Percentiles rank a stretch among this genome's conserved stretches.
Conservation (phyloP, 2,888 invertebrate genomes). For the Leptothorax acervorum region DNA sequence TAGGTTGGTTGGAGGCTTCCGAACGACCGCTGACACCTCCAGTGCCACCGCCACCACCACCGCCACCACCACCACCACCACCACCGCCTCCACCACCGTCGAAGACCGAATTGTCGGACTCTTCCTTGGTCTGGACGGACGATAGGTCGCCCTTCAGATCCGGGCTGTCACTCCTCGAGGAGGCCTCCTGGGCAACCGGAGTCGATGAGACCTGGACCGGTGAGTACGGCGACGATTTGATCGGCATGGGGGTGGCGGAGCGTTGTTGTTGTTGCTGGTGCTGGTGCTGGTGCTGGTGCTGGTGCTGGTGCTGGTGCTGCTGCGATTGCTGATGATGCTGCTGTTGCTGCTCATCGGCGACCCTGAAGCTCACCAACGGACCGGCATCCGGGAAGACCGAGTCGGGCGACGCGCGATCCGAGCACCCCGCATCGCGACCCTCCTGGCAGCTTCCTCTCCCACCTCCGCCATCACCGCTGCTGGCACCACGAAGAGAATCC, state of each 20-base stretch:
- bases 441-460: slow-evolving; percentile 81
- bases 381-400: slow-evolving; percentile 87
- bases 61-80: slow-evolving; percentile 79
- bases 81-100: slow-evolving; percentile 85
- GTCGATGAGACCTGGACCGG: slow-evolving; percentile 85
- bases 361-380: slow-evolving; percentile 84
- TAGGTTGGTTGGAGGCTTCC: slow-evolving; percentile 76
- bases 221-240: slow-evolving; percentile 86
- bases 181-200: slow-evolving; percentile 81
- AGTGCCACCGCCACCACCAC: neutral
- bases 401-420: slow-evolving; percentile 87
- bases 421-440: slow-evolving; percentile 78
- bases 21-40: slow-evolving; percentile 70
- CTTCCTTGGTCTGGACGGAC: slow-evolving; percentile 84
- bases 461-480: slow-evolving; percentile 77
- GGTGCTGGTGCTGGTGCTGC: slow-evolving; percentile 73
- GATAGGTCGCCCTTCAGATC: slow-evolving; percentile 79
- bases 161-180: slow-evolving; percentile 79
- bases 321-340: slow-evolving; percentile 69
- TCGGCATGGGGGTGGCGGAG: slow-evolving; percentile 80
- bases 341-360: slow-evolving; percentile 78
- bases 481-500: slow-evolving; percentile 87
- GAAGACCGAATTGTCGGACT: slow-evolving; percentile 87
- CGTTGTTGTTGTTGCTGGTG: slow-evolving; percentile 82
- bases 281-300: slow-evolving; percentile 73